Percentiles rank a stretch among this genome's conserved stretches.
Conservation (phyloP, 2,888 invertebrate genomes). For the Slavum lentiscoides region DNA sequence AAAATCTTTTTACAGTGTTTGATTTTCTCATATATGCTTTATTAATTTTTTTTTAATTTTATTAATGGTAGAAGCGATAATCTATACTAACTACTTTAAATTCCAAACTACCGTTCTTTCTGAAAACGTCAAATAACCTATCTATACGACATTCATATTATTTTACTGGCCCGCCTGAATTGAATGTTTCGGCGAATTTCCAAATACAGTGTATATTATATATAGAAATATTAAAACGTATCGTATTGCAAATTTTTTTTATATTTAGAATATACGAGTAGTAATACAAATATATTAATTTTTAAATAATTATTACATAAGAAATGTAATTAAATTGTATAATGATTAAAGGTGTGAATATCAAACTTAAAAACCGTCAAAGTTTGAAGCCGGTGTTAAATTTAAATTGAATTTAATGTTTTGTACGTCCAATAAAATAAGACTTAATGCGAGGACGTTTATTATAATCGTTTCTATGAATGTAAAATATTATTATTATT, state of each 20-base stretch:
- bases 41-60: too few relatives aligned
- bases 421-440: not conserved
- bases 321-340: not conserved
- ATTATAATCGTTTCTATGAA: conserved; percentile 17
- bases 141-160: not conserved
- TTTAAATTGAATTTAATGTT: too few relatives aligned
- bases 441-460: not conserved
- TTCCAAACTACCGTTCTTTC: not conserved
- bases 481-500: conserved; percentile 8
- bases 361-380: not conserved
- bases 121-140: not conserved
- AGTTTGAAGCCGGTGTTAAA: not conserved
- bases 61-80: too few relatives aligned
- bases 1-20: too few relatives aligned
- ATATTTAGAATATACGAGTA: too few relatives aligned
- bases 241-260: too few relatives aligned
- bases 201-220: too few relatives aligned
- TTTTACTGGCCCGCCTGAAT: not conserved
- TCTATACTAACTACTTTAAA: too few relatives aligned
- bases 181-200: not conserved
- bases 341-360: not conserved
- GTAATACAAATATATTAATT: too few relatives aligned
- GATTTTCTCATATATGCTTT: too few relatives aligned
- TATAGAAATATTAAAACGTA: too few relatives aligned
- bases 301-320: too few relatives aligned